Conservation (phyloP, 2,113 vertebrate genomes). For the Neogobius melanostomus region DNA sequence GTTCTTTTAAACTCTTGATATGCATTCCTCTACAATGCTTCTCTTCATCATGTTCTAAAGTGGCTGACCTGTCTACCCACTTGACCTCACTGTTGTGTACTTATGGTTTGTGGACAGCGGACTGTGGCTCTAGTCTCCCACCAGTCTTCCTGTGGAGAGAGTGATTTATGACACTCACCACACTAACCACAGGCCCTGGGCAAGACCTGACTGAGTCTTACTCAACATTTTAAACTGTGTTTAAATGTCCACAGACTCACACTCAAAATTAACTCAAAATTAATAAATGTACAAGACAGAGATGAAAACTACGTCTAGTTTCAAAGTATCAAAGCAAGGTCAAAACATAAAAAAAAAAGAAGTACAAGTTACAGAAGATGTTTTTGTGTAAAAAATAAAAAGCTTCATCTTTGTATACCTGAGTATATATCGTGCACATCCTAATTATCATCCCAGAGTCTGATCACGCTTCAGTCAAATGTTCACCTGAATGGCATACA, state of each 20-base stretch:
- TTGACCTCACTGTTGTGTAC: slow-evolving; percentile 44
- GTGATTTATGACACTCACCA: slow-evolving; percentile 39
- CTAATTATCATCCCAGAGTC: too few relatives aligned
- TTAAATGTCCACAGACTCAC: neutral
- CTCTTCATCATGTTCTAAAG: slow-evolving; percentile 18
- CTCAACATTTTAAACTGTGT: slow-evolving; percentile 34
- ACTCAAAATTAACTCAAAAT: slow-evolving; percentile 7
- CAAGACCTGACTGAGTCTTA: slow-evolving; percentile 26
- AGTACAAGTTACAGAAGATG: too few relatives aligned
- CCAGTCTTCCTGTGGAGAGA: slow-evolving; percentile 36
- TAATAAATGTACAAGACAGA: neutral
- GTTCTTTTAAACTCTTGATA: neutral
- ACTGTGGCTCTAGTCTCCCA: slow-evolving; percentile 22
- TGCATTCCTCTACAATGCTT: neutral
- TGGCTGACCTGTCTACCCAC: slow-evolving; percentile 25
- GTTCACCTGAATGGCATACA: too few relatives aligned
- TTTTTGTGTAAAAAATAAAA: too few relatives aligned
- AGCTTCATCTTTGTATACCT: too few relatives aligned
- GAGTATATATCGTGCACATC: too few relatives aligned
- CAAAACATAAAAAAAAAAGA: too few relatives aligned
- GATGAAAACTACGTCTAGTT: neutral
- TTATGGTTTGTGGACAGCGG: slow-evolving; percentile 43
- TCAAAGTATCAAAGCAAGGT: too few relatives aligned
- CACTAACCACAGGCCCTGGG: slow-evolving; percentile 42
- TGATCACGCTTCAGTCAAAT: too few relatives aligned